phyloP scores from a whole-genome alignment of 2,113 vertebrate species.

The Pseudorasbora parva region DNA sequence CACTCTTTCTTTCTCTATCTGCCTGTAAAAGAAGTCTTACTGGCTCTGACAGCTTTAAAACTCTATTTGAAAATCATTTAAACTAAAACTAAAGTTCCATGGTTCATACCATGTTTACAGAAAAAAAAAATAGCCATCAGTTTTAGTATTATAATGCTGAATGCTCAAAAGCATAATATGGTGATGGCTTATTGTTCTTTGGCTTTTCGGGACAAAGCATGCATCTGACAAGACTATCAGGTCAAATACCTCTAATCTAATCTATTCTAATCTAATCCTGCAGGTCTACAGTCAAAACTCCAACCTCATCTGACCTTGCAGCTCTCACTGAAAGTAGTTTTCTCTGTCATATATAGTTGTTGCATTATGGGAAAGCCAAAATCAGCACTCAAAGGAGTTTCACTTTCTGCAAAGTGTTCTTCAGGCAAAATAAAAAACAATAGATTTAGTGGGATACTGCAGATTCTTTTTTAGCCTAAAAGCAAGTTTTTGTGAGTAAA shows the following conservation, averaged over 20 bases:
- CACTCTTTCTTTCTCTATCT: constrained; percentile 5
- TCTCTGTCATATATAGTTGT: not conserved
- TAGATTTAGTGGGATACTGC: not conserved
- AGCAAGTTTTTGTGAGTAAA: not conserved
- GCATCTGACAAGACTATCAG: constrained; percentile 11
- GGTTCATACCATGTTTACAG: not conserved
- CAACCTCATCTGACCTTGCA: not conserved
- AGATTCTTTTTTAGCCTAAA: not conserved
- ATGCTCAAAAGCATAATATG: not conserved
- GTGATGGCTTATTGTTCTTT: not conserved
- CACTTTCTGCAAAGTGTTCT: not conserved
- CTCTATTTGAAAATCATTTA: not conserved
- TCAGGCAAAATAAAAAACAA: not conserved
- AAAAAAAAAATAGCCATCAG: not conserved
- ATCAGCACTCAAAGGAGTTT: constrained; percentile 2
- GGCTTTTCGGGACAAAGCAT: constrained; percentile 19
- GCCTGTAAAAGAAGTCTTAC: constrained; percentile 21
- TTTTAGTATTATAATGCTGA: not conserved
- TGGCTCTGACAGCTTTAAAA: constrained; percentile 4
- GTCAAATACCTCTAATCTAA: not conserved
- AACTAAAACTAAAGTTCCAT: not conserved
- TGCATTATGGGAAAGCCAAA: not conserved
- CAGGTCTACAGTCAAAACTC: not conserved
- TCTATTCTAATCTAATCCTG: constrained; percentile 15
- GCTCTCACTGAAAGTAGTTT: constrained; percentile 7